Evolutionary conservation across 2,113 vertebrate species (phyloP), one percentile per base, ranked within the genome.

Genomic region (Corythoichthys intestinalis): DNA sequence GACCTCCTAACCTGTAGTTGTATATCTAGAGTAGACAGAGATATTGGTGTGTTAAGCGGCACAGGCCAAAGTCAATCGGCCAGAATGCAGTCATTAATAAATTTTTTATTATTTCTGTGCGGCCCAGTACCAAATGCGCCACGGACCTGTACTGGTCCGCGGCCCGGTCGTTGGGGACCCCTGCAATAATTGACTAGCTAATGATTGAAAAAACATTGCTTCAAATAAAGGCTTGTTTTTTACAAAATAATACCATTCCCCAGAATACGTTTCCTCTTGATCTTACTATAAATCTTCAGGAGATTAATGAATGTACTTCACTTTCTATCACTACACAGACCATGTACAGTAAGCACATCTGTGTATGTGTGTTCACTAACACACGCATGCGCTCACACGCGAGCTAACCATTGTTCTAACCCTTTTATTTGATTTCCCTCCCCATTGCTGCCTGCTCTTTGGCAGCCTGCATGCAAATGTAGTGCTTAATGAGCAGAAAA

Each of bases 381-480:
- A 67, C 69, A 68, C 72, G 60, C 28, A 46, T 74, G 67, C 65
- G 69, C 70, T 63, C 61, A 75, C 73, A 84, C 41, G 67, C 78
- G 71, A 86, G 80, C 89, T 90, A 88, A 89, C 85, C 81, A 90
- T 91, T 89, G 88, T 91, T 90, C 82, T 87, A 90, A 88, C 88
- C 84, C 86, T 87, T 92, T 89, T 89, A 85, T 90, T 91, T 88
- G 86, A 89, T 88, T 86, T 88, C 75, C 80, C 78, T 90, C 84
- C 79, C 82, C 74, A 83, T 85, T 70, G 73, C 73, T 88, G 79
- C 69, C 69, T 80, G 83, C 80, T 87, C 84, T 88, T 90, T 91
- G 89, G 88, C 87, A 90, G 88, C 78, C 72, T 73, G 81, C 84
- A 91, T 91, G 91, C 89, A 91, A 91, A 92, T 91, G 85, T 76